Evolutionary conservation across 2,888 invertebrate species (phyloP).

Genomic region (Archaeoteleia sp.): DNA sequence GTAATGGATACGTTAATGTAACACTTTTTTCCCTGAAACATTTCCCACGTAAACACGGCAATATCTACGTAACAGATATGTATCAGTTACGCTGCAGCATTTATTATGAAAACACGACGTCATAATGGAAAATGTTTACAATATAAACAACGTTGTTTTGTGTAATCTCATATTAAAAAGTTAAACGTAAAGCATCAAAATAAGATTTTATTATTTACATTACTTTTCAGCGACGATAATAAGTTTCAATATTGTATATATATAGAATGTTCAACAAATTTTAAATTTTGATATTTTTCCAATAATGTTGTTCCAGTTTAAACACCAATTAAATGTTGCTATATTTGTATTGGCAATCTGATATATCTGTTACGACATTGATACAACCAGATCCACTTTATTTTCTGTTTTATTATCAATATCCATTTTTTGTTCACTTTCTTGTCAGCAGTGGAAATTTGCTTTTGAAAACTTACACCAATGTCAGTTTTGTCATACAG

Average conservation of each 20-base stretch:
- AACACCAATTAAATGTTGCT: constrained; percentile 15
- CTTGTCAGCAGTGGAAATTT: constrained; percentile 10
- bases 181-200: not conserved
- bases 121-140: constrained; percentile 1
- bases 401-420: constrained; percentile 16
- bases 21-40: constrained; percentile 16
- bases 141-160: too few species aligned
- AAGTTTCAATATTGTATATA: too few species aligned
- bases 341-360: constrained; percentile 22
- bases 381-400: constrained; percentile 17
- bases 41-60: constrained; percentile 19
- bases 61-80: constrained; percentile 22
- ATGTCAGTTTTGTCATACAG: constrained; percentile 18
- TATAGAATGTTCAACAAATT: too few species aligned
- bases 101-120: constrained; percentile 17
- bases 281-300: not conserved
- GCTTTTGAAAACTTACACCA: constrained; percentile 25
- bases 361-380: constrained; percentile 8
- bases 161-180: not conserved
- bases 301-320: constrained; percentile 8
- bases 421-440: constrained; percentile 21
- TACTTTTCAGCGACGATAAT: too few species aligned
- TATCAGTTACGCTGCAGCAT: constrained; percentile 16
- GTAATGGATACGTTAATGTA: constrained; percentile 26
- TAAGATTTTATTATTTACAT: too few species aligned